Conservation (phyloP, 2,113 vertebrate genomes). For the Callaeas wilsoni region DNA sequence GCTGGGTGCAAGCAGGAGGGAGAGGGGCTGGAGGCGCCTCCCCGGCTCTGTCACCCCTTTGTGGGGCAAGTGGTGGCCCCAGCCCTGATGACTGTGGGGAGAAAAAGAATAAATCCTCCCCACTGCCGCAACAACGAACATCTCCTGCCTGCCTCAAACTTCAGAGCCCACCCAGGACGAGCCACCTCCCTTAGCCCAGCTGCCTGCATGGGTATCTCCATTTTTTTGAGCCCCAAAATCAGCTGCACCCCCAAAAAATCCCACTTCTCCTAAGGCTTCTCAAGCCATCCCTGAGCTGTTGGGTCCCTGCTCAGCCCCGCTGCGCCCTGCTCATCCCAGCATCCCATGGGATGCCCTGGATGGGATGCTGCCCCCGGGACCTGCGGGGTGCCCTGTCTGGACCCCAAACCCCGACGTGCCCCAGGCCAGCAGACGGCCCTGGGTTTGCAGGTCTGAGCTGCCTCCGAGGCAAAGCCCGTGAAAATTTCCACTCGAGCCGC, state of each 20-base stretch:
- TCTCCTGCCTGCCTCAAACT: not conserved
- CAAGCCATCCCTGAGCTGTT: not conserved
- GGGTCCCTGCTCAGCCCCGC: not conserved
- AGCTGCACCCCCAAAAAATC: not conserved
- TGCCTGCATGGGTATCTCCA: not conserved
- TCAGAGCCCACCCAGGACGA: not conserved
- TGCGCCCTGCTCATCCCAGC: not conserved
- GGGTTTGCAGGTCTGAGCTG: not conserved
- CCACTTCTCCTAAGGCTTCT: not conserved
- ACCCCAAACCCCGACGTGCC: accelerated
- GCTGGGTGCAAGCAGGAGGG: not conserved
- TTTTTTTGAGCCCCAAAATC: not conserved
- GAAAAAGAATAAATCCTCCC: accelerated
- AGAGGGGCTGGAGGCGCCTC: not conserved
- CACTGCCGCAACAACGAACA: not conserved
- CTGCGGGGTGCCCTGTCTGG: not conserved
- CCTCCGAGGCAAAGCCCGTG: not conserved
- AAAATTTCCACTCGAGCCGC: not conserved
- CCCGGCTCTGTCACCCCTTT: not conserved
- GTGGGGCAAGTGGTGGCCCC: not conserved
- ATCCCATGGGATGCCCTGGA: not conserved
- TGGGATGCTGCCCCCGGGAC: not conserved
- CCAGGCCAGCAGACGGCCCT: not conserved
- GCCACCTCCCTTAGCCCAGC: not conserved
- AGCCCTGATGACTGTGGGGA: not conserved